Percentiles rank a stretch among this genome's conserved stretches.
These are phyloP conservation scores for Macaria liturata DNA, from an alignment of 2,888 invertebrate genomes.

Conservation along the genomic window DNA sequence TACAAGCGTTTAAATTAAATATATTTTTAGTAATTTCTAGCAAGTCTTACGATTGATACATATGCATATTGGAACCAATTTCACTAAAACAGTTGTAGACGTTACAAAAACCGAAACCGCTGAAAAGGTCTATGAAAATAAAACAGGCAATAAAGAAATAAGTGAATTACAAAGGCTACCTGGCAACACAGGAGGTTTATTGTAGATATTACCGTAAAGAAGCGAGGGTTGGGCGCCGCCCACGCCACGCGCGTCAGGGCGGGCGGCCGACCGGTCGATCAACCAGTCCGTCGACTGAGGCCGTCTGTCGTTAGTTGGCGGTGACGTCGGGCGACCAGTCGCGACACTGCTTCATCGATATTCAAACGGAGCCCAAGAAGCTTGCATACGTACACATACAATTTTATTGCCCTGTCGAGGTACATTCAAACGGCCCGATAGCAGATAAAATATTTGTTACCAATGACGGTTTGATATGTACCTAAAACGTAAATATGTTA, in stretches of 20 bases:
- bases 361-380: slow-evolving; percentile 29
- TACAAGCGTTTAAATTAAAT: no score
- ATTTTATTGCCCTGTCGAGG: slow-evolving; percentile 38
- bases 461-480: no score
- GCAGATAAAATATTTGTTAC: no score
- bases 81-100: no score
- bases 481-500: no score
- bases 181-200: slow-evolving; percentile 43
- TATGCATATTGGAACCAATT: no score
- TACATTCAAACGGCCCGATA: slow-evolving; percentile 29
- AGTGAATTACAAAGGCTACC: slow-evolving; percentile 11
- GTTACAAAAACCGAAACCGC: no score
- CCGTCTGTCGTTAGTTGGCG: slow-evolving; percentile 13
- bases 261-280: slow-evolving; percentile 41
- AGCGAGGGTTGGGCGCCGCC: slow-evolving; percentile 41
- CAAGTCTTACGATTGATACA: no score
- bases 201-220: slow-evolving; percentile 45
- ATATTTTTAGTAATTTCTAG: no score
- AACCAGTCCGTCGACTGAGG: slow-evolving; percentile 29
- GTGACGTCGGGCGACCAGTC: slow-evolving; percentile 6
- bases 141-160: slow-evolving; percentile 4
- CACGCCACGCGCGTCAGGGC: slow-evolving; percentile 42
- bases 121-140: no score
- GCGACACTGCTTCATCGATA: slow-evolving; percentile 39
- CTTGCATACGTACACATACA: slow-evolving; percentile 33